Evolutionary conservation across 2,888 invertebrate genomes (phyloP).

Genomic region (Diarsia rubi): DNA sequence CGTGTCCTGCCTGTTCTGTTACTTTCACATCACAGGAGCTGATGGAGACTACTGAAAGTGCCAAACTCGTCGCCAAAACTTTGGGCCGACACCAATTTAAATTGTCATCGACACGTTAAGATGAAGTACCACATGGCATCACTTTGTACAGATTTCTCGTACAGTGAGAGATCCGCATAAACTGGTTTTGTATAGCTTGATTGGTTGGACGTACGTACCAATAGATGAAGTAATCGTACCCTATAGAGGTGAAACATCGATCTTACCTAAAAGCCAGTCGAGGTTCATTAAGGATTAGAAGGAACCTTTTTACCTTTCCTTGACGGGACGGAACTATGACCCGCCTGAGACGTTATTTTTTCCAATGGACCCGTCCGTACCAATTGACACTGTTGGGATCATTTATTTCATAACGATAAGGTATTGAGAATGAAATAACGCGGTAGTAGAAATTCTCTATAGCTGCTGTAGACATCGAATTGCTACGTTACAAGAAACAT

Average conservation of each 20-base stretch:
- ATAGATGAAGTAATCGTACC: conserved; percentile 7
- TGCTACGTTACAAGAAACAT: conserved; percentile 22
- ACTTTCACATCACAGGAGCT: too few species aligned
- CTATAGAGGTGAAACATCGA: conserved; percentile 18
- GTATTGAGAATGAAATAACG: conserved; percentile 3
- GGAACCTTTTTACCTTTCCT: conserved; percentile 33
- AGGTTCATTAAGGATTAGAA: conserved; percentile 50
- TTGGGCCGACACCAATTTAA: too few species aligned
- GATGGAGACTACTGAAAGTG: too few species aligned
- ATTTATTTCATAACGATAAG: conserved; percentile 17
- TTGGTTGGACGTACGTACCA: neutral
- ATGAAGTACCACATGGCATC: too few species aligned
- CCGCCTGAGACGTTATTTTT: conserved; percentile 49
- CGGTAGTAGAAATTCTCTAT: neutral
- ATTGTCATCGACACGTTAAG: too few species aligned
- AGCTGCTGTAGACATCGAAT: conserved; percentile 12
- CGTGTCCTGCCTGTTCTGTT: too few species aligned
- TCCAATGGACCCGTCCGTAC: conserved; percentile 43
- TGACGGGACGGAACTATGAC: conserved; percentile 35
- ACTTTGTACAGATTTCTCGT: too few species aligned
- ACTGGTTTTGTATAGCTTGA: too few species aligned
- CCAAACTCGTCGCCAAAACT: too few species aligned
- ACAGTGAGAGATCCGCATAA: too few species aligned
- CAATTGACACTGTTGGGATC: conserved; percentile 37
- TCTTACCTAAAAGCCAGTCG: conserved; percentile 63